Evolutionary conservation across 2,797 vertebrate genomes (phyloP), one percentile per base, ranked within the genome.

Genomic region (Eulemur albifrons): DNA sequence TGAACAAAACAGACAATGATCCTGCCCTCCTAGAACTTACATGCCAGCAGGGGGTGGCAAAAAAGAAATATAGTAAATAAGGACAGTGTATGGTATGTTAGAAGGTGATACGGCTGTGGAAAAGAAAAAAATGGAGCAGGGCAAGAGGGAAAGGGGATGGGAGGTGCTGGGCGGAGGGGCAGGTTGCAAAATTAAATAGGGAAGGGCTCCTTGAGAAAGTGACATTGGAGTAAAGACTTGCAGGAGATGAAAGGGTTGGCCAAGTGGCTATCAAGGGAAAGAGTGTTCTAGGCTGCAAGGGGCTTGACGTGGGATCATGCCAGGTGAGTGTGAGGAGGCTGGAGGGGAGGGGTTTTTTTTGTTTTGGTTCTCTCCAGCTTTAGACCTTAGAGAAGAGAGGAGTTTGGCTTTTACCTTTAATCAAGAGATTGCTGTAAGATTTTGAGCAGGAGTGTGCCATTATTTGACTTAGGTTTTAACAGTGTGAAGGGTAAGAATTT

Each of bases 361-460:
- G 43, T 7, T 43, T 43, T 43, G 7, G 30, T 63, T 43, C 32
- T 89, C 4, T 67, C 54, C 52, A 72, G 65, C 35, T 85, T 63
- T 61, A 65, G 67, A 38, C 15, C 27, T 32, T 21, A 10, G 48
- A 57, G 18, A 57, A 77, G 48, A 88, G 30, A 95, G n/a, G 72
- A 73, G 11, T 59, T 70, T 75, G 77, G 8, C 79, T 95, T 88
- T 93, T 93, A 95, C 59, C 35, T 77, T 70, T 88, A 92, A 79
- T 38, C 8, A 79, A 80, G 50, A 83, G 69, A 75, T 65, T 40
- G 11, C 38, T 73, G 6, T 45, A 57, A 38, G 69, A 65, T 67
- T 86, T 85, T 73, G 45, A 43, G 20, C 20, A 82, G 20, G 27
- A 4, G 21, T 5, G 7, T 89, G 32, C 50, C 35, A 45, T 77